Base-by-base conservation (phyloP, 1,140 invertebrate species). In the Cotesia vestalis region DNA sequence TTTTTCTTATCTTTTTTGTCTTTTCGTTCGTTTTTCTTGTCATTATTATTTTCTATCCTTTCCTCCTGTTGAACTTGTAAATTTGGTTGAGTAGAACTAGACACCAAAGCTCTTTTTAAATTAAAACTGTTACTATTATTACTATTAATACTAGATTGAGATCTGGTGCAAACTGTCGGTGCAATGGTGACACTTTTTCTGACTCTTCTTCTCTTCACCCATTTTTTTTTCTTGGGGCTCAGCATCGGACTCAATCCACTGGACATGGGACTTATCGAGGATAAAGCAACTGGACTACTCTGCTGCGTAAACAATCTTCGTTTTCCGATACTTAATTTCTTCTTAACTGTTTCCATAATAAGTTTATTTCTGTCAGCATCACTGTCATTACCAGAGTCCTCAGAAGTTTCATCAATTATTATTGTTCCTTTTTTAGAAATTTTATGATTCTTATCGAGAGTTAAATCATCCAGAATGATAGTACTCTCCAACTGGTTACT, bases 1-100 rank as follows among this genome's bases (percentile, higher is more conserved):
- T 77, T 77, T 51, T 67, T 77, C 63, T 70, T 76, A 66, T 0
- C 8, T 53, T 66, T 57, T 64, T 72, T 69, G 51, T 64, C 57
- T 20, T 73, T 69, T 12, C 67, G 17, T 20, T 27, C 0, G 38
- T 11, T 3, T 11, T 46, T n/a, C 27, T 20, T 17, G 14, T 69
- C 51, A 8, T 27, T 27, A 46, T 46, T 46, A 46, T 46, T 46
- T 46, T 46, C 40, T 0, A 27, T 27, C 27, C 27, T 27, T 2
- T 27, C 11, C 40, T 6, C 11, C 40, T 46, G 40, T 46, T 46
- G 6, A 46, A 11, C 4, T 6, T 46, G 40, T 9, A 46, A 11
- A 46, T 46, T 46, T 74, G 71, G 34, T 60, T 73, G 2, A 51
- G 34, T 73, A 64, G 12, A 67, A 53, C 3, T 69, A 8, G 67